phyloP scores from a whole-genome alignment of 2,888 invertebrate genomes.

The Morpho achilles region DNA sequence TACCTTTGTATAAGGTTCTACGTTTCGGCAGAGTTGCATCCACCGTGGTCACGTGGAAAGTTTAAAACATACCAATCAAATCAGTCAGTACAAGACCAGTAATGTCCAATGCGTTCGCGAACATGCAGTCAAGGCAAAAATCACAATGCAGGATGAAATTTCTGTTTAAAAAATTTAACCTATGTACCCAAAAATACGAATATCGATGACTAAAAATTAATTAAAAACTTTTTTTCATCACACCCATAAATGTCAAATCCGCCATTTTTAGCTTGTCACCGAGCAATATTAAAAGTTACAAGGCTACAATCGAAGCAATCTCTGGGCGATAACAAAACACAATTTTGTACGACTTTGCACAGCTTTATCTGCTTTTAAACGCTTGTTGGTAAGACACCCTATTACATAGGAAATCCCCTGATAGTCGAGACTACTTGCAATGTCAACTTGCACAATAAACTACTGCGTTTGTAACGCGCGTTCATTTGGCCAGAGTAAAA shows the following conservation, averaged over 20 bases:
- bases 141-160: too few species aligned
- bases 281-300: not conserved
- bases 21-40: too few species aligned
- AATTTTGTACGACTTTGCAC: conserved; percentile 42
- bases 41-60: too few species aligned
- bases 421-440: conserved; percentile 69
- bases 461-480: conserved; percentile 27
- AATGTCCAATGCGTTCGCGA: too few species aligned
- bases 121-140: too few species aligned
- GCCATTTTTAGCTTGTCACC: not conserved
- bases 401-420: conserved; percentile 70
- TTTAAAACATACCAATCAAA: too few species aligned
- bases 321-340: conserved; percentile 44
- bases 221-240: too few species aligned
- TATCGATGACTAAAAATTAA: not conserved
- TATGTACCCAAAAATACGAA: too few species aligned
- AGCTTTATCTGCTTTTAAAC: conserved; percentile 54
- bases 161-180: too few species aligned
- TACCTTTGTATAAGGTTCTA: too few species aligned
- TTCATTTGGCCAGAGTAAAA: conserved; percentile 19
- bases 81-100: too few species aligned
- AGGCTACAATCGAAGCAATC: conserved; percentile 44
- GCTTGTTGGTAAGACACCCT: conserved; percentile 56
- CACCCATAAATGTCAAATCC: not conserved
- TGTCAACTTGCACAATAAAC: conserved; percentile 56